Percentiles rank a stretch among this genome's conserved stretches.
These are phyloP conservation scores for Pycnonotus jocosus DNA, from an alignment of 2,113 vertebrate species.

Conservation along the genomic window DNA sequence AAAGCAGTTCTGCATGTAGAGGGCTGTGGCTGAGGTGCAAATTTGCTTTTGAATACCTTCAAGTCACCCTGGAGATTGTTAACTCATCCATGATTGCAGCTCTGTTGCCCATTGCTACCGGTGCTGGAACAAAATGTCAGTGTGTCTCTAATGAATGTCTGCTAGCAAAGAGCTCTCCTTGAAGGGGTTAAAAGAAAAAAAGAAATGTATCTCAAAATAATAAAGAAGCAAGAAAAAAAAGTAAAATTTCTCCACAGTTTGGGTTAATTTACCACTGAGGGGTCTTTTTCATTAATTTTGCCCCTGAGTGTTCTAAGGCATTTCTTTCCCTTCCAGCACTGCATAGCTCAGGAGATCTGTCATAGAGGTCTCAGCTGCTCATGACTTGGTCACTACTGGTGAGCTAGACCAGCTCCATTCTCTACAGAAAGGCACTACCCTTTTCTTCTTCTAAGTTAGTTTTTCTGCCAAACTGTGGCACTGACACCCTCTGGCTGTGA, in stretches of 20 bases:
- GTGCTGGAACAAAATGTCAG: background rate
- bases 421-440: background rate
- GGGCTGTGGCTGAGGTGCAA: background rate
- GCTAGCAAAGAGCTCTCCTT: background rate
- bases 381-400: background rate
- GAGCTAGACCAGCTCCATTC: background rate
- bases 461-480: background rate
- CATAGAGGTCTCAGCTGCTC: background rate
- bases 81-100: background rate
- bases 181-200: background rate
- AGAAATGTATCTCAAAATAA: background rate
- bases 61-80: background rate
- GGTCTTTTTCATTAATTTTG: background rate
- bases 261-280: background rate
- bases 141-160: background rate
- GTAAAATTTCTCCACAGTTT: background rate
- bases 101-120: background rate
- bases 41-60: background rate
- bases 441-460: background rate
- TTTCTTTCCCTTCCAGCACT: background rate
- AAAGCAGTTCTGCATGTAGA: background rate
- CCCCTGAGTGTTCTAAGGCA: background rate
- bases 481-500: background rate
- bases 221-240: background rate
- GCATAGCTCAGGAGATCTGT: background rate